Conservation (phyloP, 92 coral and sea anemone genomes). For the Actinernus sp. region DNA sequence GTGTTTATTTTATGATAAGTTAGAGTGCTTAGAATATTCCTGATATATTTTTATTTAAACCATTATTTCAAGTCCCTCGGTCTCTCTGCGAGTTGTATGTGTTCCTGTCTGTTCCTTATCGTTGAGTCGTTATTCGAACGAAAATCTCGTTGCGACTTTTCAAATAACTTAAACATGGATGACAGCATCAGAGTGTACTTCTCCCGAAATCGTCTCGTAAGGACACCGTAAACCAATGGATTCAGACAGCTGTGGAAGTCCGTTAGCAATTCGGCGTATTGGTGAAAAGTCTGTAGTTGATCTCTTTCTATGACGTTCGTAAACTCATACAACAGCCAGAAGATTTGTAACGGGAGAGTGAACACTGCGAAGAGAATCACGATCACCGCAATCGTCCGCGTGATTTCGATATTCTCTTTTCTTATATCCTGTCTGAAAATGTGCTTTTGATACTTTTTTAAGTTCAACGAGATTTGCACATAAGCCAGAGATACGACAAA, state of each 20-base stretch:
- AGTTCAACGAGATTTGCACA: slow-evolving; percentile 36
- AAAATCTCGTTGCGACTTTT: slow-evolving; percentile 7
- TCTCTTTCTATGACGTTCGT: background rate
- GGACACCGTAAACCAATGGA: slow-evolving; percentile 31
- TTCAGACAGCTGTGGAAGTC: slow-evolving; percentile 52
- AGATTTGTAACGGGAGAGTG: slow-evolving; percentile 30
- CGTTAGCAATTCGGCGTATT: slow-evolving; percentile 35
- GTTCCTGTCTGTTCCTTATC: slow-evolving; percentile 4
- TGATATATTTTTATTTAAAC: no score
- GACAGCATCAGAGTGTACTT: slow-evolving; percentile 32
- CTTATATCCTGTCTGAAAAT: slow-evolving; percentile 21
- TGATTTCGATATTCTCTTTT: slow-evolving; percentile 40
- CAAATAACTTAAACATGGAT: slow-evolving; percentile 33
- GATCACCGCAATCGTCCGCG: slow-evolving; percentile 41
- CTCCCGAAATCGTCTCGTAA: slow-evolving; percentile 31
- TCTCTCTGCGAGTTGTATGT: background rate
- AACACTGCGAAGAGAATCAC: slow-evolving; percentile 32
- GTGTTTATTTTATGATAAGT: no score
- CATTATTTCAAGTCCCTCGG: no score
- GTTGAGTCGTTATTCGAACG: slow-evolving; percentile 4
- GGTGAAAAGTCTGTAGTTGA: slow-evolving; percentile 4
- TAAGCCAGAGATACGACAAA: slow-evolving; percentile 17
- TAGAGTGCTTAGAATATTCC: no score
- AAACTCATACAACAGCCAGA: slow-evolving; percentile 29
- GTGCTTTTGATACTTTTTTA: slow-evolving; percentile 31